These are phyloP conservation scores for Pollenia griseotomentosa DNA, from an alignment of 2,888 invertebrate genomes.

Conservation along the genomic window DNA sequence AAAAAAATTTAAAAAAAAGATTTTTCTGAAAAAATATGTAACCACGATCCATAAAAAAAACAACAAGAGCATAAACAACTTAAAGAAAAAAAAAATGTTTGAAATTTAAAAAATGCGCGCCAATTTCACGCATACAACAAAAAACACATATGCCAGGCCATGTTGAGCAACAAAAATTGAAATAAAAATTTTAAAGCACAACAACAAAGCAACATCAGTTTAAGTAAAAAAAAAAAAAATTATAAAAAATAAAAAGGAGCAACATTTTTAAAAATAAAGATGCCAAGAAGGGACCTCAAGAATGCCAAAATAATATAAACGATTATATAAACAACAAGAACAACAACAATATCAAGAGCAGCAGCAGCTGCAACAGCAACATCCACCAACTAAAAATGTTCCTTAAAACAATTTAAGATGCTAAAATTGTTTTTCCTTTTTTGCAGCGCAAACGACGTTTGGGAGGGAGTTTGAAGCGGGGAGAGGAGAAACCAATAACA, in stretches of 20 bases:
- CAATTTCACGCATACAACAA: conserved; percentile 77
- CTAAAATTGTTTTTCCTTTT: conserved; percentile 32
- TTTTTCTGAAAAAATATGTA: conserved; percentile 35
- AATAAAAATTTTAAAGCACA: neutral
- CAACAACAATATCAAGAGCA: conserved; percentile 29
- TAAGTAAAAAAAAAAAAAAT: conserved; percentile 25
- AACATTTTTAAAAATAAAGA: conserved; percentile 72
- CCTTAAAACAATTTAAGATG: conserved; percentile 49
- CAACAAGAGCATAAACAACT: conserved; percentile 31
- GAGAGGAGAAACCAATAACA: conserved; percentile 18
- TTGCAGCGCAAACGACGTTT: neutral
- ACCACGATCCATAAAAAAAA: conserved; percentile 40
- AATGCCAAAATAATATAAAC: conserved; percentile 73
- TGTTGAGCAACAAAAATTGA: conserved; percentile 21
- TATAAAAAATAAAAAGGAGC: conserved; percentile 47
- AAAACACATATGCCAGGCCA: conserved; percentile 49
- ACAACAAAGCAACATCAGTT: conserved; percentile 35
- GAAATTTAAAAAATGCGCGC: conserved; percentile 79
- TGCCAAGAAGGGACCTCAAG: conserved; percentile 69
- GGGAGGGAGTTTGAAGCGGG: conserved; percentile 30
- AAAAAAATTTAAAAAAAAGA: conserved; percentile 17
- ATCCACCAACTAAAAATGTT: conserved; percentile 26
- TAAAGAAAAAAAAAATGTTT: conserved; percentile 61
- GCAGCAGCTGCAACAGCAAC: conserved; percentile 17
- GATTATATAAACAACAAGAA: conserved; percentile 53